Evolutionary conservation across 2,888 invertebrate genomes (phyloP), one percentile per base, ranked within the genome.

Genomic region (Neoaliturus tenellus): DNA sequence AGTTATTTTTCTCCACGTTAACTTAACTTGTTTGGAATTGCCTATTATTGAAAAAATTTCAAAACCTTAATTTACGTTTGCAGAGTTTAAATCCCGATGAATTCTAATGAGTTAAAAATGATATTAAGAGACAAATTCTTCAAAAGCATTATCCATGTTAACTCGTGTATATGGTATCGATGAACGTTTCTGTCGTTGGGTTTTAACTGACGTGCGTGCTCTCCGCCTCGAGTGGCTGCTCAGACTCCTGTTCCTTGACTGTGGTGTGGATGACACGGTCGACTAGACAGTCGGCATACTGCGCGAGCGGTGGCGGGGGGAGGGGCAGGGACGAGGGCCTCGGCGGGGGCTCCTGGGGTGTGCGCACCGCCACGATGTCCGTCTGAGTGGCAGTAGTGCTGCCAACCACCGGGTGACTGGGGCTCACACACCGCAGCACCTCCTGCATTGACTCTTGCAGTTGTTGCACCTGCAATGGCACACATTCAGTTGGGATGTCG

Each of bases 361-460:
- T 96, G 88, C 94, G 93, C 10, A 96, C 95, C 0, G 96, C 96
- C 14, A 94, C 92, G 87, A 96, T 94, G 91, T 96, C 96, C 0
- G 96, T 96, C 91, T 97, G 96, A 8, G 96, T 96, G 33, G 87
- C 85, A 8, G 86, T 87, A 4, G 87, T 14, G 28, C 44, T 62
- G 35, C 73, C 48, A 0, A 62, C 58, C 28, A 78, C 44, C 35
- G 67, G 84, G 8, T 20, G 39, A 35, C 84, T 83, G 23, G 86
- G 86, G 51, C 86, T 86, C 12, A 96, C 94, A 67, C 94, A 95
- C 84, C 94, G 93, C 86, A 96, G 91, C 86, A 96, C 94, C 88
- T 96, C 95, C 86, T 94, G 94, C 95, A 97, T 95, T 28, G 95
- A 95, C 84, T 93, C 93, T 89, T 96, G 96, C 35, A 96, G 90